Evolutionary conservation across 2,113 vertebrate species (phyloP).

Genomic region (Scalopus aquaticus): DNA sequence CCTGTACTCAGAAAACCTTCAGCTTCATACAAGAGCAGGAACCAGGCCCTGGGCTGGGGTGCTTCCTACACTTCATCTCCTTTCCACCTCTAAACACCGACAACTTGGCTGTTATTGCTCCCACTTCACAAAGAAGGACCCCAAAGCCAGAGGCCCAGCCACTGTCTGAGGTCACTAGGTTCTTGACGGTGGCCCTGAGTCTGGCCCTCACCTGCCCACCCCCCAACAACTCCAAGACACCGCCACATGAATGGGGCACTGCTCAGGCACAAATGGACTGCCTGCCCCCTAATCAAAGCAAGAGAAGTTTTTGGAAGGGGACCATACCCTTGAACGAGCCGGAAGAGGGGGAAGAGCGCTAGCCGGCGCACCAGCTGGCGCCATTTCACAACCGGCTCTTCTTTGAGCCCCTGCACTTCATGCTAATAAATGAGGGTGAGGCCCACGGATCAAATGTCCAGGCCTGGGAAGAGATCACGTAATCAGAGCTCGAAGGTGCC

Average conservation of each 20-base stretch:
- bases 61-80: not conserved
- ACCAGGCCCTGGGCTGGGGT: not conserved
- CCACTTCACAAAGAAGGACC: not conserved
- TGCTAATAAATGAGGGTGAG: not conserved
- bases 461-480: not conserved
- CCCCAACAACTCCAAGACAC: not conserved
- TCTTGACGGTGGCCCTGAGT: not conserved
- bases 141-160: not conserved
- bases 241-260: not conserved
- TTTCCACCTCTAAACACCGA: not conserved
- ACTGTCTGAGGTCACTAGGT: not conserved
- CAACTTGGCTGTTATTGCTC: not conserved
- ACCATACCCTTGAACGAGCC: not conserved
- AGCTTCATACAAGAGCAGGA: not conserved
- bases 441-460: not conserved
- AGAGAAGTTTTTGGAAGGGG: not conserved
- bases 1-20: not conserved
- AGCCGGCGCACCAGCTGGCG: not conserved
- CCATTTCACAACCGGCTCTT: not conserved
- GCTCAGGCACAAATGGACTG: not conserved
- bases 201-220: not conserved
- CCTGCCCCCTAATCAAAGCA: not conserved
- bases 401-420: not conserved
- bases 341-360: accelerated
- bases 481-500: not conserved